Evolutionary conservation across 1,140 invertebrate species (phyloP).

Genomic region (Lamellibrachia luymesi): DNA sequence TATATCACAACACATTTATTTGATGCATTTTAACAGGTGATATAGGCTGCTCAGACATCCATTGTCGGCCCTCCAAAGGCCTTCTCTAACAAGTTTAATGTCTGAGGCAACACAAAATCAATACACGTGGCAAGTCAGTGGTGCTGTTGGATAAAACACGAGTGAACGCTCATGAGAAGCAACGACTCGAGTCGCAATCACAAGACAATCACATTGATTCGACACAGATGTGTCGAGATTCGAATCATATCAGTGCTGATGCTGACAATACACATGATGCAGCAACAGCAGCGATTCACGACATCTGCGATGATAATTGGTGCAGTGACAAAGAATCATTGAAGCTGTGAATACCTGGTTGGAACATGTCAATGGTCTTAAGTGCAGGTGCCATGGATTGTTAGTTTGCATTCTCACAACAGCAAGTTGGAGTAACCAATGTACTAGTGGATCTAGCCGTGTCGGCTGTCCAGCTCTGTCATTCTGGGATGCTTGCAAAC

Average conservation of each 20-base stretch:
- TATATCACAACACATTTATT: not conserved
- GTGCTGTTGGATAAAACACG: not conserved
- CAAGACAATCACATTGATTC: not conserved
- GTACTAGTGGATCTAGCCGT: too few relatives aligned
- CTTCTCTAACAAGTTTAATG: not conserved
- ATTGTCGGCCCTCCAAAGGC: not conserved
- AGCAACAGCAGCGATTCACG: not conserved
- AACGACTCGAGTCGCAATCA: not conserved
- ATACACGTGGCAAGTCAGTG: not conserved
- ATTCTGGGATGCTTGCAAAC: too few relatives aligned
- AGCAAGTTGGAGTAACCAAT: too few relatives aligned
- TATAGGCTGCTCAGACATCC: not conserved
- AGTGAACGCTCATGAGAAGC: not conserved
- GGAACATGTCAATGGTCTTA: not conserved
- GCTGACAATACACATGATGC: too few relatives aligned
- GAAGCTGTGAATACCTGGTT: not conserved
- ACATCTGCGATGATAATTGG: not conserved
- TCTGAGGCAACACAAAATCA: not conserved
- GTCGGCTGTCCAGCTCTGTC: too few relatives aligned
- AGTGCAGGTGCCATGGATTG: not conserved
- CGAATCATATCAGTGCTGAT: not conserved
- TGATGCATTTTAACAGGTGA: not conserved
- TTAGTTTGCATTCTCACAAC: too few relatives aligned
- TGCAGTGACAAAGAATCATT: not conserved
- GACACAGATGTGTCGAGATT: not conserved